These are phyloP conservation scores for Druon quercuslanigerum DNA, from an alignment of 1,140 invertebrate species.

Conservation along the genomic window DNA sequence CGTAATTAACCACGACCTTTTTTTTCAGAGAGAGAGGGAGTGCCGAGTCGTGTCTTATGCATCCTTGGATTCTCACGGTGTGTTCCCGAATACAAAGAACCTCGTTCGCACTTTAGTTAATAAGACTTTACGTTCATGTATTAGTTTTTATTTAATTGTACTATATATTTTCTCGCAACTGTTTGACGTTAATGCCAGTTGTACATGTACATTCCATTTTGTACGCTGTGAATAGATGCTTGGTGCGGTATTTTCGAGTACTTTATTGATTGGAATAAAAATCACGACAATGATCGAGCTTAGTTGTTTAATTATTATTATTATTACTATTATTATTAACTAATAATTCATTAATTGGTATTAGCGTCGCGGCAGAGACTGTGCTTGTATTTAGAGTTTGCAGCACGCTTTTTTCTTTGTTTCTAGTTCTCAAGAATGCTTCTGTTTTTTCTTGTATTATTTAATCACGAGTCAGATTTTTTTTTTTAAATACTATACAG, in stretches of 20 bases:
- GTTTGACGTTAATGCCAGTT: conserved; percentile 39
- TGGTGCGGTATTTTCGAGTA: conserved; percentile 9
- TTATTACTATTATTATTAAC: background rate
- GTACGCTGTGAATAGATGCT: conserved; percentile 25
- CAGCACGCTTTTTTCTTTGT: conserved; percentile 40
- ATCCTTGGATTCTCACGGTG: conserved; percentile 81
- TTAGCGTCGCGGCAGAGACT: conserved; percentile 33
- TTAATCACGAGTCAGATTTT: conserved; percentile 13
- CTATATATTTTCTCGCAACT: conserved; percentile 33
- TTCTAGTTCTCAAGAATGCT: conserved; percentile 41
- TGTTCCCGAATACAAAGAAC: conserved; percentile 66
- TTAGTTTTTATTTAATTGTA: conserved; percentile 50
- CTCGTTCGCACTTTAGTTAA: conserved; percentile 56
- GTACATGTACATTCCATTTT: conserved; percentile 43
- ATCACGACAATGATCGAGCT: background rate
- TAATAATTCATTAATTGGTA: conserved; percentile 31
- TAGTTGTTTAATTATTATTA: conserved; percentile 6
- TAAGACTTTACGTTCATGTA: conserved; percentile 50
- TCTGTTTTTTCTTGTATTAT: conserved; percentile 30
- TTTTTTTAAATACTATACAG: conserved; percentile 62
- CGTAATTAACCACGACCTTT: conserved; percentile 36
- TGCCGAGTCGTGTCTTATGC: conserved; percentile 79
- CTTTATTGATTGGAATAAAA: conserved; percentile 19
- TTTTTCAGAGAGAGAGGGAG: conserved; percentile 77
- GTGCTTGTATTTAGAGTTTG: conserved; percentile 46